Evolutionary conservation across 2,888 invertebrate species (phyloP).

Genomic region (Mimachlamys varia): DNA sequence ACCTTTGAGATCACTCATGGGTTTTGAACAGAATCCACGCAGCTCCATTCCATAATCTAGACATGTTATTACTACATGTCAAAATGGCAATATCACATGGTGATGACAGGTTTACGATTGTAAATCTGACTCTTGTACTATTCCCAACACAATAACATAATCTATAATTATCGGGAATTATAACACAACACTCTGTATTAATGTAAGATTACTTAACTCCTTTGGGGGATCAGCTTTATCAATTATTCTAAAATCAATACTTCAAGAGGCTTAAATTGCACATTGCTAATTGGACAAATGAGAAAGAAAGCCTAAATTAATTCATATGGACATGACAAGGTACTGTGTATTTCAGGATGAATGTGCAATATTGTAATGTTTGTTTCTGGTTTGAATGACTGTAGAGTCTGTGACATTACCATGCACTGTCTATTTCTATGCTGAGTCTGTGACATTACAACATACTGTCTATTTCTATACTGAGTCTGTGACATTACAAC

Average conservation of each 20-base stretch:
- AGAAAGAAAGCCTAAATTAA: not conserved
- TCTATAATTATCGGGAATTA: not conserved
- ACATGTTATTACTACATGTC: not conserved
- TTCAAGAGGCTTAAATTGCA: not conserved
- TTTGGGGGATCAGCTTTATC: slow-evolving; percentile 6
- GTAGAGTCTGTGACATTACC: not conserved
- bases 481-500: too few species aligned
- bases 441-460: not conserved
- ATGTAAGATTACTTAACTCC: not conserved
- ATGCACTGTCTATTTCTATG: not conserved
- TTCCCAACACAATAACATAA: not conserved
- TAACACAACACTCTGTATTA: not conserved
- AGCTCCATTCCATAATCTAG: too few species aligned
- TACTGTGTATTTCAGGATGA: not conserved
- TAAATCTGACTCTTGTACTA: not conserved
- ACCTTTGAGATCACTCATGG: too few species aligned
- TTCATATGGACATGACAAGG: not conserved
- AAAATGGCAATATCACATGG: not conserved
- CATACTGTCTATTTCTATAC: not conserved
- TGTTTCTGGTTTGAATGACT: not conserved
- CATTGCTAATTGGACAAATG: not conserved
- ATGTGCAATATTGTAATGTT: too few species aligned
- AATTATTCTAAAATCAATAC: not conserved
- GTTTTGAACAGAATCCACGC: too few species aligned
- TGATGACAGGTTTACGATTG: not conserved